Conservation (phyloP, 92 coral and sea anemone genomes). For the Epizoanthus scotinus region DNA sequence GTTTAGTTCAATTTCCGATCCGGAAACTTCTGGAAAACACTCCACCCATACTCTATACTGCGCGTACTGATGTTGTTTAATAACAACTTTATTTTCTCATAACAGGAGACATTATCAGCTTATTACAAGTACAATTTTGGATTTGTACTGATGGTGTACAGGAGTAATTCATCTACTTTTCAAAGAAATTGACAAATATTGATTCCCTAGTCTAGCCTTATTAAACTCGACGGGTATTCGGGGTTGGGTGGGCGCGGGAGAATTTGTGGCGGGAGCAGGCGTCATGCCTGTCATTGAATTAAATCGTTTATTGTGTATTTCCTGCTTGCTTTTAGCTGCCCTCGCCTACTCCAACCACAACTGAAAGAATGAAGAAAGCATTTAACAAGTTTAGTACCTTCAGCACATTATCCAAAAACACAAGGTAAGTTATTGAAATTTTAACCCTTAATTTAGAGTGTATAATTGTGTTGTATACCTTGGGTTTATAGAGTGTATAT, state of each 20-base stretch:
- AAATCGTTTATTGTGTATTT: not conserved
- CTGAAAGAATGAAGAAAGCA: conserved; percentile 84
- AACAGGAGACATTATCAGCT: not conserved
- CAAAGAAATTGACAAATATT: no score
- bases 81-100: not conserved
- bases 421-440: conserved; percentile 55
- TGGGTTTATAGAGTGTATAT: not conserved
- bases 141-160: no score
- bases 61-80: no score
- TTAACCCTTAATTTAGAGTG: no score
- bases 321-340: conserved; percentile 45
- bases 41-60: not conserved
- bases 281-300: not conserved
- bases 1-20: conserved; percentile 20
- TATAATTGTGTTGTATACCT: no score
- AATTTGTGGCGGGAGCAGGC: conserved; percentile 8
- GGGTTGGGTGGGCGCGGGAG: conserved; percentile 28
- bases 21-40: conserved; percentile 15
- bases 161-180: no score
- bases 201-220: no score
- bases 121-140: no score
- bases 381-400: conserved; percentile 73
- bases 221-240: no score
- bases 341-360: conserved; percentile 54
- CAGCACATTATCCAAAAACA: conserved; percentile 73